Evolutionary conservation across 2,888 invertebrate genomes (phyloP).

Genomic region (Ophion ellenae): DNA sequence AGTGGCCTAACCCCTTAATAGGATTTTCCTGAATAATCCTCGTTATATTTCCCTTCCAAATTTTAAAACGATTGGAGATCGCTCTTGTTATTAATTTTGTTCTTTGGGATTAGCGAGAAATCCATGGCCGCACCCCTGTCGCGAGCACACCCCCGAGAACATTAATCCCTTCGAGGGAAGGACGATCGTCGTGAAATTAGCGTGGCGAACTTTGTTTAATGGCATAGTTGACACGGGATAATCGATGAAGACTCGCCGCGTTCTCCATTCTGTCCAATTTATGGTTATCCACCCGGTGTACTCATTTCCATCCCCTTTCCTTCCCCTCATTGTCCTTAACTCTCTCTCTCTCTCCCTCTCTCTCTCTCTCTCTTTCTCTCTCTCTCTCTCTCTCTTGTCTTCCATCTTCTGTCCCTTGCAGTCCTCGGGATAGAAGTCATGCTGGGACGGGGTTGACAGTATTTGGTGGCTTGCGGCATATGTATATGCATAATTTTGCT

Average conservation of each 20-base stretch:
- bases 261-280: slow-evolving; percentile 43
- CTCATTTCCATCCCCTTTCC: background rate
- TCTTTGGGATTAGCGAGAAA: background rate
- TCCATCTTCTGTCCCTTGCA: slow-evolving; percentile 14
- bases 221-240: slow-evolving; percentile 60
- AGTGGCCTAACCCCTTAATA: too few relatives aligned
- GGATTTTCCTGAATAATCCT: background rate
- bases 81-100: background rate
- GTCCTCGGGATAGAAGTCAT: slow-evolving; percentile 11
- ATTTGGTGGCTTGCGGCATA: slow-evolving; percentile 53
- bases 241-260: slow-evolving; percentile 60
- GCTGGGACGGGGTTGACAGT: slow-evolving; percentile 13
- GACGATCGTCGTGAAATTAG: slow-evolving; percentile 47
- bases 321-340: slow-evolving; percentile 30
- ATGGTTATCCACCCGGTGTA: slow-evolving; percentile 33
- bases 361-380: background rate
- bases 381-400: background rate
- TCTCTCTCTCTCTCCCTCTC: slow-evolving; percentile 5
- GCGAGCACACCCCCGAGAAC: background rate
- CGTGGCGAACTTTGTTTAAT: slow-evolving; percentile 60
- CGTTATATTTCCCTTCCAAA: background rate
- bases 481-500: slow-evolving; percentile 46
- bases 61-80: background rate
- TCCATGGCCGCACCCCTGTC: background rate
- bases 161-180: slow-evolving; percentile 10